Conservation (phyloP, 1,140 invertebrate genomes). For the Archegozetes longisetosus region DNA sequence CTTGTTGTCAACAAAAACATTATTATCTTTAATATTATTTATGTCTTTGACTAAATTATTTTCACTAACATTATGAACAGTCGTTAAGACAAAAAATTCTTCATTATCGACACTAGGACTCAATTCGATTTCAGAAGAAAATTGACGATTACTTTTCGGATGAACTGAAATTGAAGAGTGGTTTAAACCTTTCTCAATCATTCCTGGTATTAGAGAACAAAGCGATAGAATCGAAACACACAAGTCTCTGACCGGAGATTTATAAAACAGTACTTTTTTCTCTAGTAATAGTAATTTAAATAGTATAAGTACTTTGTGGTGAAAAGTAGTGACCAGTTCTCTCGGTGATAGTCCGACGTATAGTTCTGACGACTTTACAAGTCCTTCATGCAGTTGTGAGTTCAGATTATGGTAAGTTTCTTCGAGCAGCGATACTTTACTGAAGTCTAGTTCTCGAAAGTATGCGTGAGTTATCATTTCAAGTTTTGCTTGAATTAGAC, state of each 20-base stretch:
- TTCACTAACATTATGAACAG: not conserved
- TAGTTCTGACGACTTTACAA: slow-evolving; percentile 49
- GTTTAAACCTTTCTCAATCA: slow-evolving; percentile 44
- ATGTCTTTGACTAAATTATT: not conserved
- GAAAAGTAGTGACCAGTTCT: slow-evolving; percentile 66
- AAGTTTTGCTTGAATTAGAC: slow-evolving; percentile 74
- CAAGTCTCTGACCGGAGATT: slow-evolving; percentile 75
- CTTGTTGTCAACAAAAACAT: not conserved
- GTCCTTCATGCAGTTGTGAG: slow-evolving; percentile 50
- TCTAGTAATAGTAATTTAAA: slow-evolving; percentile 88
- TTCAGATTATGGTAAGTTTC: slow-evolving; percentile 87
- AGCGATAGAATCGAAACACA: slow-evolving; percentile 72
- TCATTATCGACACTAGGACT: not conserved
- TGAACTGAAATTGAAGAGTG: slow-evolving; percentile 8
- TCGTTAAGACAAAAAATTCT: not conserved
- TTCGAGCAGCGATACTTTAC: slow-evolving; percentile 46
- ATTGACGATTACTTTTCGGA: slow-evolving; percentile 7
- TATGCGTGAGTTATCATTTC: slow-evolving; percentile 90
- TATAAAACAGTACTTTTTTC: slow-evolving; percentile 76
- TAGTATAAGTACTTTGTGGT: slow-evolving; percentile 76
- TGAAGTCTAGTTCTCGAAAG: slow-evolving; percentile 83
- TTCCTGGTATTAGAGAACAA: slow-evolving; percentile 66
- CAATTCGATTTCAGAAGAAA: slow-evolving; percentile 8
- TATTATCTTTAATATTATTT: not conserved
- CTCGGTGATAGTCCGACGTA: slow-evolving; percentile 59